phyloP scores from a whole-genome alignment of 2,113 vertebrate genomes.

The Hypanus sabinus region DNA sequence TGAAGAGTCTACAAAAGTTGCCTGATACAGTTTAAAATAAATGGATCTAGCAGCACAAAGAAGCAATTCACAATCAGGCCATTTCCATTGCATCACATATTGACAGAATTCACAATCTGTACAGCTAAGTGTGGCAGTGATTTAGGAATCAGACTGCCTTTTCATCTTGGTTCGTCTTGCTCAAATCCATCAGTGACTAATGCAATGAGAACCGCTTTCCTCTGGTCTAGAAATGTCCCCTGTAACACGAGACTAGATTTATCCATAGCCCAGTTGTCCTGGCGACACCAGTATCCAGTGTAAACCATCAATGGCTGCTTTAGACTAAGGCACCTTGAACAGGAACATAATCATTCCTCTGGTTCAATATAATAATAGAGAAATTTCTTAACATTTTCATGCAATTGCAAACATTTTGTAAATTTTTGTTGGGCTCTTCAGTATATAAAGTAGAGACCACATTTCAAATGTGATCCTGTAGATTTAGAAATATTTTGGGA shows the following conservation, averaged over 20 bases:
- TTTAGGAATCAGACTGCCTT: neutral
- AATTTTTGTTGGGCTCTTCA: no score
- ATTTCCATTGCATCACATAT: neutral
- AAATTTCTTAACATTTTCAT: neutral
- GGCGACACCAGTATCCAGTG: neutral
- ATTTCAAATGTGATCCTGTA: neutral
- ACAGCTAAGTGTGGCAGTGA: neutral
- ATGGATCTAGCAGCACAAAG: slow-evolving; percentile 21
- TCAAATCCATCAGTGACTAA: neutral
- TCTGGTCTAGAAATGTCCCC: neutral
- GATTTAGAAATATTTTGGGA: slow-evolving; percentile 8
- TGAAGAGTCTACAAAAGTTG: slow-evolving; percentile 3
- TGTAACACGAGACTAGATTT: neutral
- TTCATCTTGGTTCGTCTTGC: neutral
- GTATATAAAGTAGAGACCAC: neutral
- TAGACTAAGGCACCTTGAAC: neutral
- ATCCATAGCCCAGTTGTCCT: neutral
- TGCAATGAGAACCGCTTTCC: neutral
- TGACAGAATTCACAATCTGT: neutral
- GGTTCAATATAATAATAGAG: neutral
- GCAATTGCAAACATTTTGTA: neutral
- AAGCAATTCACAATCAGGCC: slow-evolving; percentile 31
- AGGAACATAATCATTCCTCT: neutral
- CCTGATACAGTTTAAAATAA: neutral
- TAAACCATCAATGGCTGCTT: neutral